phyloP scores from a whole-genome alignment of 2,113 vertebrate species.

The Nothoprocta perdicaria region DNA sequence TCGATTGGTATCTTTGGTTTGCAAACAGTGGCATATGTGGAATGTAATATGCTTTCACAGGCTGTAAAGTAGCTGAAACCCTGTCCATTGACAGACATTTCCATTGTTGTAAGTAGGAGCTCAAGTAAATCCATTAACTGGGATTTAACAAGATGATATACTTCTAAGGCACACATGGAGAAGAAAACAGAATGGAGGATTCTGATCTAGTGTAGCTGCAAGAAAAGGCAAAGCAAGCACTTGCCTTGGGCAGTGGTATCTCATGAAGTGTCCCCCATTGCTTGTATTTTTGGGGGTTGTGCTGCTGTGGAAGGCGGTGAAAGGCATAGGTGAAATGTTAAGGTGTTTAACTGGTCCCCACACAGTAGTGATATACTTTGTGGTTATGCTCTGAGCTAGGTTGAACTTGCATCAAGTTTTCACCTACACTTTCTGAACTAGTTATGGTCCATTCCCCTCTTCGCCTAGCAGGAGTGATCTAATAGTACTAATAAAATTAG shows the following conservation, averaged over 20 bases:
- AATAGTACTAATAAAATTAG: background rate
- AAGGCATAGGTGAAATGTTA: background rate
- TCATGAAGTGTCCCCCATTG: background rate
- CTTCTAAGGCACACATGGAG: background rate
- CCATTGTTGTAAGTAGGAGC: background rate
- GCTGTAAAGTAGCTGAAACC: background rate
- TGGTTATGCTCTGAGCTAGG: background rate
- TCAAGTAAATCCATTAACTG: background rate
- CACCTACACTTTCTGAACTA: background rate
- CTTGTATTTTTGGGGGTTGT: background rate
- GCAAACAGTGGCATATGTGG: too few species aligned
- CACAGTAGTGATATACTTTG: background rate
- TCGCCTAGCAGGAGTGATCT: background rate
- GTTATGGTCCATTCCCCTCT: background rate
- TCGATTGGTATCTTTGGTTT: background rate
- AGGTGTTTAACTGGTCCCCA: background rate
- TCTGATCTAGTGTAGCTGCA: background rate
- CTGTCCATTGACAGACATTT: background rate
- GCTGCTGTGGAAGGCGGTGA: background rate
- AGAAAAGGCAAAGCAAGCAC: background rate
- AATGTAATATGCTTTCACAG: background rate
- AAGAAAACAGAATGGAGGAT: background rate
- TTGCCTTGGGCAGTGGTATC: rapidly evolving
- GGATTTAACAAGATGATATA: background rate
- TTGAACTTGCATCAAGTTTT: background rate